phyloP scores from a whole-genome alignment of 2,797 vertebrate species.

The Pagetopsis macropterus region DNA sequence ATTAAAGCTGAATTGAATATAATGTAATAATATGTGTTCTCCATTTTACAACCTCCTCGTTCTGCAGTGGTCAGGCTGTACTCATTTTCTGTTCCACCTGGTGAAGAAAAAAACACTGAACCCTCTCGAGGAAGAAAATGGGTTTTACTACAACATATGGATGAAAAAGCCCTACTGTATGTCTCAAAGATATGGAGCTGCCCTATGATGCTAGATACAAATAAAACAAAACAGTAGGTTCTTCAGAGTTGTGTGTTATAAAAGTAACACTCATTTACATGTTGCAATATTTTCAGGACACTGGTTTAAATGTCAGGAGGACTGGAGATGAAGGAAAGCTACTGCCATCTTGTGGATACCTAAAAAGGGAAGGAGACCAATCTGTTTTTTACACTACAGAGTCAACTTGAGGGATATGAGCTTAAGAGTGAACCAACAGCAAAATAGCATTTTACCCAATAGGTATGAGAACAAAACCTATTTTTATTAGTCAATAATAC shows the following conservation, averaged over 20 bases:
- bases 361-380: not conserved
- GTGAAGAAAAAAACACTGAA: slow-evolving; percentile 27
- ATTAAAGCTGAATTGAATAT: slow-evolving; percentile 36
- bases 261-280: slow-evolving; percentile 31
- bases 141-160: slow-evolving; percentile 16
- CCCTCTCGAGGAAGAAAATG: slow-evolving; percentile 12
- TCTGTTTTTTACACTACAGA: not conserved
- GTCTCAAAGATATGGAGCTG: slow-evolving; percentile 3
- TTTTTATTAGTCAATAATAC: not conserved
- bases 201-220: not conserved
- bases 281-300: slow-evolving; percentile 3
- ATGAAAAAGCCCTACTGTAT: slow-evolving; percentile 25
- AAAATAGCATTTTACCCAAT: not conserved
- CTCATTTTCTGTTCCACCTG: slow-evolving; percentile 19
- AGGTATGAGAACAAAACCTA: not conserved
- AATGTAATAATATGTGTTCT: slow-evolving; percentile 16
- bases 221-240: slow-evolving; percentile 1
- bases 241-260: slow-evolving; percentile 4
- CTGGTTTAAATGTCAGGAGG: not conserved
- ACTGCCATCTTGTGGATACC: slow-evolving; percentile 76
- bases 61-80: not conserved
- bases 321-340: slow-evolving; percentile 59
- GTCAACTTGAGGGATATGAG: not conserved
- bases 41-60: not conserved
- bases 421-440: not conserved